Base-by-base conservation (phyloP, 2,797 vertebrate species). In the Sylvia borin region DNA sequence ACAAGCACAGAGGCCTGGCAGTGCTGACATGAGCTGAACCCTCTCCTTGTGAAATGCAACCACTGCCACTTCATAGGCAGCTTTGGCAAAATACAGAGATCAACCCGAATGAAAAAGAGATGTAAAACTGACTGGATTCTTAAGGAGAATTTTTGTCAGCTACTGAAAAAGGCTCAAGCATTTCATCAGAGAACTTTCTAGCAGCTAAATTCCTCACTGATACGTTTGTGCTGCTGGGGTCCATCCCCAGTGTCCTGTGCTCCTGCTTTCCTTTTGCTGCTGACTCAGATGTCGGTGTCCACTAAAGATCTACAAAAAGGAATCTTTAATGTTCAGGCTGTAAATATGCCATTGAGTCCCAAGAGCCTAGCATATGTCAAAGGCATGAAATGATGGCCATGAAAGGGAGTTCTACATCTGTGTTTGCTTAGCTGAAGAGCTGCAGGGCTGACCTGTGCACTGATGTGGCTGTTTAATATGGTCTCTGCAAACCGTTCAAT, bases 401-500 rank as follows among this genome's bases (percentile, higher is more conserved):
- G 90, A 88, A 85, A 93, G 79, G 79, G 76, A 92, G 80, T 42
- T 71, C 76, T 17, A 18, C 92, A 85, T 90, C 91, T 96, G 92
- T 92, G 85, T 96, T 91, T 96, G 92, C 90, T 95, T 72, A 93
- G 87, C 66, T 50, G 53, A 70, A 75, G 85, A 85, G 67, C 88
- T 71, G 75, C 75, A 62, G 74, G 82, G 80, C 88, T 94, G 95
- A 96, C 92, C 94, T 76, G 75, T 25, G 48, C 48, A 85, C 93
- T 85, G 92, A 85, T 67, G 91, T 68, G 91, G 85, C 88, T 74
- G 81, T 74, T 94, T 93, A 95, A 95, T 92, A 76, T 1, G 88
- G 92, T 92, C 92, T 95, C 93, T 95, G 85, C 94, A 96, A 96
- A 95, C 94, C 0, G 54, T 77, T 96, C 96, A 96, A 94, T 96